Evolutionary conservation across 2,888 invertebrate genomes (phyloP).

Genomic region (Athetis lepigone): DNA sequence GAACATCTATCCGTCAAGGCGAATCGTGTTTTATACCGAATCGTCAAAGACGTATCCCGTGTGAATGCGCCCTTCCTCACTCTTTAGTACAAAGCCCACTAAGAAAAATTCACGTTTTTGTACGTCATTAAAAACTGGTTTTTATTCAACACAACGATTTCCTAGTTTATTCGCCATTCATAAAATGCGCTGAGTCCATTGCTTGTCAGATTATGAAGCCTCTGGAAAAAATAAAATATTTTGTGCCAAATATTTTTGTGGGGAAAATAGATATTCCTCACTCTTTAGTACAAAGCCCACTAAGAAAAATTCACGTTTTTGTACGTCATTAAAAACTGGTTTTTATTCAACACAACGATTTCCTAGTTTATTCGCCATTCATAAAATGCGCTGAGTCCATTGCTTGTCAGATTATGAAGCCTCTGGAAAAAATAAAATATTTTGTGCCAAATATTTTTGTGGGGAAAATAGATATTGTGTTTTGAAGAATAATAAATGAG

Average conservation of each 20-base stretch:
- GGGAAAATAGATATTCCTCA: constrained; percentile 10
- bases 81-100: constrained; percentile 25
- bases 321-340: constrained; percentile 49
- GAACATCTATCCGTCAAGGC: too few relatives aligned
- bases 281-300: constrained; percentile 25
- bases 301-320: constrained; percentile 1
- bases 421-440: constrained; percentile 48
- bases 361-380: constrained; percentile 55
- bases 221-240: constrained; percentile 48
- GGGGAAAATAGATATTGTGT: constrained; percentile 21
- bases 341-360: constrained; percentile 53
- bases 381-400: constrained; percentile 56
- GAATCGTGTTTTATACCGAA: too few relatives aligned
- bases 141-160: constrained; percentile 52
- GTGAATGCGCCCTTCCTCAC: background rate
- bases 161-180: constrained; percentile 56
- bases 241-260: constrained; percentile 31
- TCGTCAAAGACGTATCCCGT: too few relatives aligned
- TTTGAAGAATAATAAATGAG: constrained; percentile 26
- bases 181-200: constrained; percentile 54
- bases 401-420: constrained; percentile 53
- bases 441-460: constrained; percentile 31
- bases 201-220: constrained; percentile 54
- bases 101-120: constrained; percentile 1
- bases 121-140: constrained; percentile 53